These are phyloP conservation scores for Paralvinella palmiformis DNA, from an alignment of 1,140 invertebrate genomes.

Conservation along the genomic window DNA sequence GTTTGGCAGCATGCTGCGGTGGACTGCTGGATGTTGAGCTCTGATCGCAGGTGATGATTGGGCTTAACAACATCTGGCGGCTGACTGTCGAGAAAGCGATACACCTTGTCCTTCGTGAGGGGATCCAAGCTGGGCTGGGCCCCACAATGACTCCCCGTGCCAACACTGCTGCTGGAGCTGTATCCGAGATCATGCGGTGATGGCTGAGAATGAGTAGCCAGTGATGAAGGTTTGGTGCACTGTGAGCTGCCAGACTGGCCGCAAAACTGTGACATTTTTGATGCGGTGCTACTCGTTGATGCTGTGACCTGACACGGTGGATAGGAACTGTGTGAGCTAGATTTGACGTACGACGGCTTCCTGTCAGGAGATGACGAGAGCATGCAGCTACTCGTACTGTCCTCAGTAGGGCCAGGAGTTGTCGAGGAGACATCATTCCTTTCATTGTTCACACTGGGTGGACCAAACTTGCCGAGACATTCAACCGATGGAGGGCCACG, in stretches of 20 bases:
- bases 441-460: too few species aligned
- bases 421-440: too few species aligned
- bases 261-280: not conserved
- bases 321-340: not conserved
- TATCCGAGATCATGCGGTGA: not conserved
- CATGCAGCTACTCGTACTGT: too few species aligned
- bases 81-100: not conserved
- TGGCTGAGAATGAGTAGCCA: not conserved
- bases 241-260: not conserved
- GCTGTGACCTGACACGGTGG: not conserved
- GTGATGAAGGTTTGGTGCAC: not conserved
- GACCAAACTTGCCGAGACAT: too few species aligned
- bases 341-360: not conserved
- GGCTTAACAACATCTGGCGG: not conserved
- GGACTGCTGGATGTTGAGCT: conserved; percentile 11
- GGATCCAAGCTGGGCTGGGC: not conserved
- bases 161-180: not conserved
- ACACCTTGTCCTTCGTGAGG: not conserved
- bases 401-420: too few species aligned
- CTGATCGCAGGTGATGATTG: not conserved
- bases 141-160: not conserved
- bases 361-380: not conserved
- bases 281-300: too few species aligned
- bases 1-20: conserved; percentile 15
- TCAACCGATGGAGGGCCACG: too few species aligned